Base-by-base conservation (phyloP, 2,888 invertebrate species). In the Mythimna pallens region DNA sequence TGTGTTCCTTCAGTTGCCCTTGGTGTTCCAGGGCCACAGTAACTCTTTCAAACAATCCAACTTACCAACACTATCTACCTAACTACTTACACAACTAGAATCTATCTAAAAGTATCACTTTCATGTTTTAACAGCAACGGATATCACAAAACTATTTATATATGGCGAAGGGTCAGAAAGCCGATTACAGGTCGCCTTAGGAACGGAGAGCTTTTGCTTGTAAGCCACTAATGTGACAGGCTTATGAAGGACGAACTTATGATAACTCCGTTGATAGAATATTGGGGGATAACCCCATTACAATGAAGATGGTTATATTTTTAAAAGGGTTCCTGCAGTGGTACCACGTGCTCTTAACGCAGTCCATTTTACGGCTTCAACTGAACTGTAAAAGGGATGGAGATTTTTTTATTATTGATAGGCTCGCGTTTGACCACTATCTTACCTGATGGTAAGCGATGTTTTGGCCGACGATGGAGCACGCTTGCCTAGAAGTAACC, bases 121-220 rank as follows among this genome's bases (percentile, higher is more conserved):
- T 34, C 36, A 5, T 57, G n/a, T 67, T 73, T 81, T 74, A 57
- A 78, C 79, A 40, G 73, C 83, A 82, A 86, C 85, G 87, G 87
- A 87, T 89, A 87, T 86, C 81, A 72, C 81, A 47, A 86, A 68
- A 87, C 87, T 89, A 87, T 89, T 86, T 86, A 85, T 81, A 75
- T 68, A 76, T 36, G 40, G 12, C 50, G 89, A 91, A 92, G 94
- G 94, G 94, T 93, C 94, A 94, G 90, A 93, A 94, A 94, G 93
- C 93, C 94, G 94, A 92, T 94, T 94, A 93, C 91, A 92, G 93
- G 93, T 93, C 89, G 93, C 90, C 93, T 91, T 90, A 89, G 90
- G 85, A 92, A 90, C 90, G 91, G 77, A 94, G 90, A 94, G 94
- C 94, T 93, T 94, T 94, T 89, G 84, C 93, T 88, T 90, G 93